Evolutionary conservation across 2,797 vertebrate genomes (phyloP), one percentile per base, ranked within the genome.

Genomic region (Propithecus deckenii): DNA sequence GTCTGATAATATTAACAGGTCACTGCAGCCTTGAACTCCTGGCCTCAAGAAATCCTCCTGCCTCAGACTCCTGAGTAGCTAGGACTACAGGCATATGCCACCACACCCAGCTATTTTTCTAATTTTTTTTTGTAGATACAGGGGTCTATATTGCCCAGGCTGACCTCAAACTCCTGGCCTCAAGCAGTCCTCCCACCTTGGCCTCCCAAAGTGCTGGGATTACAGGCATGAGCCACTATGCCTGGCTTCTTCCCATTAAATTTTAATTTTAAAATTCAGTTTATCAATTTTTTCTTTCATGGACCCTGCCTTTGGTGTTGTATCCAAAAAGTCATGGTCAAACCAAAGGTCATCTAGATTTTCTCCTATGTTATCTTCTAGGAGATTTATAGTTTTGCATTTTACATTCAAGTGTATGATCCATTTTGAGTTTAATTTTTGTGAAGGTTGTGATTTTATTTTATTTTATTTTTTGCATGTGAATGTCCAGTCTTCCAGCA

Each of bases 381-480:
- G 32, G 23, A 55, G 7, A 61, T 91, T 81, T 61, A 67, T 72
- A n/a, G 61, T 41, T 61, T 86, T 89, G 32, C 12, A 17, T 89
- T 57, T 84, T 94, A 65, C 22, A 59, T 88, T 86, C 67, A 59
- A 52, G 32, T 83, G 10, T 74, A 1, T 83, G 81, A 85, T 88
- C 46, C 28, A 69, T 85, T 92, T 93, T 87, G 35, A 67, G 13
- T 79, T 74, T 74, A 43, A 72, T 76, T 88, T 96, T 94, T 67
- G 4, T 69, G 83, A 63, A 57, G 0, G 0, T 38, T 92, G 3
- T 83, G 35, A 69, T 88, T 96, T 50, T 38, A 48, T 94, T 86
- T 71, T 52, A 48, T 57, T 84, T 50, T 48, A 57, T 79, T 41
- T 92, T 94, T 89, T 50, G 17, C 41, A 43, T 32, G 52, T n/a